A percentile compares a stretch with the other conserved stretches of the same genome.
These are phyloP conservation scores for Bos taurus DNA, from an alignment of 2,113 vertebrate genomes.

Conservation along the genomic window ARS-UCD2.0 NC_037329.1:48924501-48925000, in stretches of 20 bases:
- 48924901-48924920: not conserved
- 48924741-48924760: not conserved
- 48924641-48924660: not conserved
- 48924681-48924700: not conserved
- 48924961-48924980: not conserved
- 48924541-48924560: not conserved
- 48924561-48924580: not conserved
- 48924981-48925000: not conserved
- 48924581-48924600: not conserved
- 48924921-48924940: not conserved
- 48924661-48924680: conserved; percentile 10
- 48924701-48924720: conserved; percentile 18
- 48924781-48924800: not conserved
- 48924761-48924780: conserved; percentile 30
- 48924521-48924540: not conserved
- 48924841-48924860: conserved; percentile 21
- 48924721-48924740: conserved; percentile 2
- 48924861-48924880: not conserved
- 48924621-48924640: not conserved
- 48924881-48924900: conserved; percentile 4
- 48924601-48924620: not conserved
- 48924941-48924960: not conserved
- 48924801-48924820: not conserved
- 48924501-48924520: not conserved
- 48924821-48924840: not conserved